phyloP scores from a whole-genome alignment of 2,888 invertebrate species.

The Cerastis leucographa region DNA sequence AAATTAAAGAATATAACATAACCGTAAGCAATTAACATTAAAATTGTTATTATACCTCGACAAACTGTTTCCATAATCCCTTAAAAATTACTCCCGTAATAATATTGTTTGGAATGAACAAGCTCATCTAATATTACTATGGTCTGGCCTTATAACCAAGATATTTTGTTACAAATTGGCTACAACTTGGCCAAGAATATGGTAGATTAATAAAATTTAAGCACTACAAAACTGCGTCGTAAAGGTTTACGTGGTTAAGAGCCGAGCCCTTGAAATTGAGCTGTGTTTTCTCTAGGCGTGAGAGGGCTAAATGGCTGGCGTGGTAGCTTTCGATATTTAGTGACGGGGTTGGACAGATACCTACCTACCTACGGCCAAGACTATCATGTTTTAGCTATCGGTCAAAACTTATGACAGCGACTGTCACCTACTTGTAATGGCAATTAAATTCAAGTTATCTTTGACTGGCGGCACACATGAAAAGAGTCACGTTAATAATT shows the following conservation, averaged over 20 bases:
- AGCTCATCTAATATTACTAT: slow-evolving; percentile 39
- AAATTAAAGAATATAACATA: slow-evolving; percentile 52
- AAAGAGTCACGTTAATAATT: not conserved
- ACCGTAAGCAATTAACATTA: slow-evolving; percentile 55
- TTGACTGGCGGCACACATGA: not conserved
- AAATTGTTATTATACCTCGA: slow-evolving; percentile 53
- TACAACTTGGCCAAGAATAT: slow-evolving; percentile 38
- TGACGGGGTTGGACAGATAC: not conserved
- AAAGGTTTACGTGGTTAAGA: slow-evolving; percentile 66
- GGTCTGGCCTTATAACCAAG: slow-evolving; percentile 24
- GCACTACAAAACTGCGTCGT: slow-evolving; percentile 58
- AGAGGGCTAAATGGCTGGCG: slow-evolving; percentile 35
- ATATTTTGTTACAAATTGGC: slow-evolving; percentile 65
- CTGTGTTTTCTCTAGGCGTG: slow-evolving; percentile 18
- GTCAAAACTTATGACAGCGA: not conserved
- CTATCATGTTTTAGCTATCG: not conserved
- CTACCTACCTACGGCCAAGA: not conserved
- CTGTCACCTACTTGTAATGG: not conserved
- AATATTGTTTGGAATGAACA: slow-evolving; percentile 21
- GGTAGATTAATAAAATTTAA: slow-evolving; percentile 68
- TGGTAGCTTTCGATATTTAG: slow-evolving; percentile 2
- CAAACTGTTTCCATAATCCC: slow-evolving; percentile 42
- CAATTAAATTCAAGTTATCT: not conserved
- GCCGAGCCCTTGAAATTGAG: slow-evolving; percentile 49
- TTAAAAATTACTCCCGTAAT: slow-evolving; percentile 35